phyloP scores from a whole-genome alignment of 2,888 invertebrate genomes.

The Philhelius pedissequus region DNA sequence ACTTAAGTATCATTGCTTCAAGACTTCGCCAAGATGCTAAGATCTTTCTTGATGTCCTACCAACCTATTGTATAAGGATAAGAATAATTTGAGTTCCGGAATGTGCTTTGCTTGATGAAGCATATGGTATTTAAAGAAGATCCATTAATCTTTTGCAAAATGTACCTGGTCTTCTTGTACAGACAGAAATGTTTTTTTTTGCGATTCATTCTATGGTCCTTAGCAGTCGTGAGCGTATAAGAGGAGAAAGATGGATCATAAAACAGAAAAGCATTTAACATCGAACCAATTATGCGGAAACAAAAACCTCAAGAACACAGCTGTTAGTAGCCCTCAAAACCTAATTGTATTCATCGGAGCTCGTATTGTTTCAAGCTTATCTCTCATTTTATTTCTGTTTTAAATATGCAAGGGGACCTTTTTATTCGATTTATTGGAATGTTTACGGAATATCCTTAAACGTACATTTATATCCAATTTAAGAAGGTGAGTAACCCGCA shows the following conservation, averaged over 20 bases:
- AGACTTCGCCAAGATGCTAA: background rate
- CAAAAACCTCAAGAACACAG: conserved; percentile 25
- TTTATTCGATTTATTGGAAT: background rate
- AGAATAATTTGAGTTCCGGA: background rate
- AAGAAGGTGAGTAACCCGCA: background rate
- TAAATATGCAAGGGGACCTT: background rate
- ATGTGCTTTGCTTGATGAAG: conserved; percentile 8
- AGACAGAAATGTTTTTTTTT: background rate
- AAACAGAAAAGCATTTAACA: conserved; percentile 23
- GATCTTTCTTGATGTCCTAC: background rate
- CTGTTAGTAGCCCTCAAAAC: conserved; percentile 11
- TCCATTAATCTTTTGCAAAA: conserved; percentile 12
- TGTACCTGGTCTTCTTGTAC: background rate
- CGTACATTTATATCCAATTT: background rate
- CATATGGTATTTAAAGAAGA: conserved; percentile 21
- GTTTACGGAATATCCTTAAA: background rate
- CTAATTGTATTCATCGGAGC: background rate
- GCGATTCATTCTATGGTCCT: background rate
- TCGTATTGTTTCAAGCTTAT: background rate
- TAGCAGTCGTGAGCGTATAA: background rate
- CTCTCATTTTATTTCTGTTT: background rate
- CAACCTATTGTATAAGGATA: background rate
- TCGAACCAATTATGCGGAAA: conserved; percentile 45
- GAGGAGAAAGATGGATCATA: background rate
- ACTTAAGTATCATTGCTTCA: conserved; percentile 23